Evolutionary conservation across 2,797 vertebrate species (phyloP).

Genomic region (Distichodus sexfasciatus): DNA sequence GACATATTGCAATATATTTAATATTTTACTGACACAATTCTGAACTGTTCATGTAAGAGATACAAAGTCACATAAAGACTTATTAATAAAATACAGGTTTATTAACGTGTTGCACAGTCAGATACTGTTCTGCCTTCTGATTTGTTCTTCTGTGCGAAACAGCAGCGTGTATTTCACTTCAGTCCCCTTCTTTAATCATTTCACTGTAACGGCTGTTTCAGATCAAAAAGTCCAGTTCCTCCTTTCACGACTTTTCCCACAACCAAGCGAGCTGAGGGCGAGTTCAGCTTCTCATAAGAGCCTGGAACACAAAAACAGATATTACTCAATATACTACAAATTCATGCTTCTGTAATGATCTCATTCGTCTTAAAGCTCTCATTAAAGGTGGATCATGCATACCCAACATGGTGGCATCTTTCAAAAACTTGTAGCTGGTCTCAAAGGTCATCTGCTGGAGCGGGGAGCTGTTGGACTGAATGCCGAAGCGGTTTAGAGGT

Average conservation of each 20-base stretch:
- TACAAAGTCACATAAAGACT: neutral
- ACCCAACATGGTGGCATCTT: slow-evolving; percentile 94
- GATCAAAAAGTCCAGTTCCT: slow-evolving; percentile 93
- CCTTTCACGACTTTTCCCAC: slow-evolving; percentile 93
- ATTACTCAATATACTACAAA: neutral
- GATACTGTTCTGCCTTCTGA: neutral
- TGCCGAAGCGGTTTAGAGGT: slow-evolving; percentile 87
- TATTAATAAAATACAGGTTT: neutral
- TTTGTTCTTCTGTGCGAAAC: neutral
- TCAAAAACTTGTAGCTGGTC: slow-evolving; percentile 94
- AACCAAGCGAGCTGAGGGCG: slow-evolving; percentile 91
- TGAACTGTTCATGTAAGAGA: too few relatives aligned
- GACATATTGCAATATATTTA: too few relatives aligned
- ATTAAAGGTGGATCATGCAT: slow-evolving; percentile 25
- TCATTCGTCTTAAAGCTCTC: neutral
- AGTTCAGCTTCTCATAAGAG: slow-evolving; percentile 81
- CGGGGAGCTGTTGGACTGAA: slow-evolving; percentile 89
- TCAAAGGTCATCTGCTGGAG: slow-evolving; percentile 99
- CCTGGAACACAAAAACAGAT: slow-evolving; percentile 65
- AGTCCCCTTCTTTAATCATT: neutral
- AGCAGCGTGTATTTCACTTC: neutral
- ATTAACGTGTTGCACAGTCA: neutral
- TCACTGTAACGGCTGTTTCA: slow-evolving; percentile 91
- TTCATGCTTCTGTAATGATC: too few relatives aligned
- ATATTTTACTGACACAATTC: too few relatives aligned